Base-by-base conservation (phyloP, 2,797 vertebrate species). In the Psittacula derbiana region DNA sequence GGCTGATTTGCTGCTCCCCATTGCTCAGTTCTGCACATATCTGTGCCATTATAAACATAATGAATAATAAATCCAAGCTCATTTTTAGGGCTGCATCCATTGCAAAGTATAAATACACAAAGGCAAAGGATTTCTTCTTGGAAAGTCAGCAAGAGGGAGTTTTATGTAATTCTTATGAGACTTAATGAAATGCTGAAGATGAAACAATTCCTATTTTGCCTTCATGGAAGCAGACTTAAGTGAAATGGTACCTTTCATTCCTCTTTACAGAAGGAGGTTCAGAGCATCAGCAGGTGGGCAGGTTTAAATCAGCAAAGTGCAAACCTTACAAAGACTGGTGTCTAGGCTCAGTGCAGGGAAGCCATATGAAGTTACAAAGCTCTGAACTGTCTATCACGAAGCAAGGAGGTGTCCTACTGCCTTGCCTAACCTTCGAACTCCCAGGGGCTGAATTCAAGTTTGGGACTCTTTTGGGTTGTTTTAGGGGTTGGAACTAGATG, bases 41-140 rank as follows among this genome's bases (percentile, higher is more conserved):
- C 94, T 94, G 84, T 95, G 95, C 92, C 92, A 96, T 95, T 97
- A 95, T 93, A 97, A 97, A 96, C 94, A 93, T 95, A 97, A 96
- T 97, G 93, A 97, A 97, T 97, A 97, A 97, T 96, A 96, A 96
- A 97, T 96, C 95, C 95, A 96, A 94, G 92, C 95, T 93, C 91
- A 96, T 95, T 95, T 92, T 96, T 93, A 96, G 88, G 76, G 72
- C 74, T 96, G 88, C 88, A 95, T 95, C 90, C 88, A 96, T 55
- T 82, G 94, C 88, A 87, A 94, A 94, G 88, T 90, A 91, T 64
- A 96, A 96, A 96, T 61, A 96, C 80, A 93, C 86, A 96, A 95
- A 96, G 83, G 92, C 93, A 92, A 94, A 97, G 69, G 74, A 95
- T 95, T 96, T 95, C 87, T 97, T 91, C 90, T 89, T 19, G 76